Conservation (phyloP, 2,888 invertebrate species). For the Cynaeus angustus region DNA sequence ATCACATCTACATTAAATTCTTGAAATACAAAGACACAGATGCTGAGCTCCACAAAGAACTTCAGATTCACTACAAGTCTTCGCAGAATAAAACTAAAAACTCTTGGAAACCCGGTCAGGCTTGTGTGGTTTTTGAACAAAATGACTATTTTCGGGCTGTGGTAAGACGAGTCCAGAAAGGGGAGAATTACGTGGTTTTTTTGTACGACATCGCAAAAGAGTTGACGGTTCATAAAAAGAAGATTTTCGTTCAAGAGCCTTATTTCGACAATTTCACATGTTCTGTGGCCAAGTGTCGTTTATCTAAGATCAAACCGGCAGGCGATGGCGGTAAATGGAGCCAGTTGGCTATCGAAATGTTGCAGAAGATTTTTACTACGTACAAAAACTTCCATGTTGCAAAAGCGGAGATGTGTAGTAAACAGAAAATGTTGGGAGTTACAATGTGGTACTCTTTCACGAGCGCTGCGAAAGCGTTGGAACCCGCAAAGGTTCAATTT, state of each 20-base stretch:
- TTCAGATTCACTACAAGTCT: conserved; percentile 58
- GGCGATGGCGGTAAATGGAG: conserved; percentile 78
- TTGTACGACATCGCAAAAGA: conserved; percentile 79
- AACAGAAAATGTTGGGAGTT: conserved; percentile 64
- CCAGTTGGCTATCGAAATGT: conserved; percentile 75
- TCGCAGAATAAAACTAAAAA: conserved; percentile 11
- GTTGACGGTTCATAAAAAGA: conserved; percentile 73
- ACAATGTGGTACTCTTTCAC: conserved; percentile 79
- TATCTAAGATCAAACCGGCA: conserved; percentile 81
- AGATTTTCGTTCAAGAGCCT: conserved; percentile 54
- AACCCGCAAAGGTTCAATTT: conserved; percentile 78
- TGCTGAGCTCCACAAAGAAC: conserved; percentile 55
- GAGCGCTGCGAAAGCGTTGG: conserved; percentile 78
- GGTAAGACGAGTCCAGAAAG: conserved; percentile 59
- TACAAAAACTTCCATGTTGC: conserved; percentile 75
- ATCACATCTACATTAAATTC: conserved; percentile 69
- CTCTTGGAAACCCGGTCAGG: conserved; percentile 58
- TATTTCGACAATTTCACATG: conserved; percentile 73
- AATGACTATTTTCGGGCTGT: conserved; percentile 79
- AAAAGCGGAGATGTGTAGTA: conserved; percentile 68
- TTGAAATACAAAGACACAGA: conserved; percentile 61
- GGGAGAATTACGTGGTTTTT: conserved; percentile 74
- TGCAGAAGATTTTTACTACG: conserved; percentile 71
- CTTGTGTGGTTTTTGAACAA: conserved; percentile 73
- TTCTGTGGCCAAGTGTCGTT: conserved; percentile 79